A percentile compares a stretch with the other conserved stretches of the same genome.
phyloP scores from a whole-genome alignment of 1,140 invertebrate species.

The Octopus bimaculoides region DNA sequence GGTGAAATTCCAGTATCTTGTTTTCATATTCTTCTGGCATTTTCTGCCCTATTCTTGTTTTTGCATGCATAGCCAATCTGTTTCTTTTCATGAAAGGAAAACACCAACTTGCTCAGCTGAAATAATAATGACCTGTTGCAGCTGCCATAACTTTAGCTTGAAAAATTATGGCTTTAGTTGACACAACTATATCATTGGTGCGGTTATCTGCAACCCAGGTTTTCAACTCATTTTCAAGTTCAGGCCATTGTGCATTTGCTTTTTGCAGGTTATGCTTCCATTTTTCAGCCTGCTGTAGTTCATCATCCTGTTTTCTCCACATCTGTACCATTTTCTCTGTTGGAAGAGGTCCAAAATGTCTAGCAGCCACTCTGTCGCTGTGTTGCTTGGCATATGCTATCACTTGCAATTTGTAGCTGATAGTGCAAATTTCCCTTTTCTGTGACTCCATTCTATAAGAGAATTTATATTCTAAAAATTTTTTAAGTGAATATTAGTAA shows the following conservation, averaged over 20 bases:
- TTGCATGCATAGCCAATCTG: background rate
- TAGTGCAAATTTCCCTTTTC: background rate
- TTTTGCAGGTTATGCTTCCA: background rate
- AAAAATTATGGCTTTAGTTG: background rate
- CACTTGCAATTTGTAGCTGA: background rate
- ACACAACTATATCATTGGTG: background rate
- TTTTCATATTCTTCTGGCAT: background rate
- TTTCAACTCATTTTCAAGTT: background rate
- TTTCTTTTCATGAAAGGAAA: background rate
- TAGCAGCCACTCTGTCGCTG: background rate
- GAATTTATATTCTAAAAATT: background rate
- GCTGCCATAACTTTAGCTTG: background rate
- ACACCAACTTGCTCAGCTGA: background rate
- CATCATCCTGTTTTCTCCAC: background rate
- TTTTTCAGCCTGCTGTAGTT: conserved; percentile 2
- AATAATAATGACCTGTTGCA: background rate
- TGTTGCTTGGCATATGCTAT: background rate
- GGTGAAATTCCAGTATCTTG: conserved; percentile 1
- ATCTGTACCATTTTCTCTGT: background rate
- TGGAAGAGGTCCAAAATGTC: background rate
- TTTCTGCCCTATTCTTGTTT: background rate
- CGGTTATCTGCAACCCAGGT: background rate
- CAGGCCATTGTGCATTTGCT: background rate
- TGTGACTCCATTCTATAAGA: background rate
- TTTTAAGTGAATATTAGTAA: too few species aligned